Conservation (phyloP, 2,888 invertebrate species). For the Drosophila suboccidentalis region DNA sequence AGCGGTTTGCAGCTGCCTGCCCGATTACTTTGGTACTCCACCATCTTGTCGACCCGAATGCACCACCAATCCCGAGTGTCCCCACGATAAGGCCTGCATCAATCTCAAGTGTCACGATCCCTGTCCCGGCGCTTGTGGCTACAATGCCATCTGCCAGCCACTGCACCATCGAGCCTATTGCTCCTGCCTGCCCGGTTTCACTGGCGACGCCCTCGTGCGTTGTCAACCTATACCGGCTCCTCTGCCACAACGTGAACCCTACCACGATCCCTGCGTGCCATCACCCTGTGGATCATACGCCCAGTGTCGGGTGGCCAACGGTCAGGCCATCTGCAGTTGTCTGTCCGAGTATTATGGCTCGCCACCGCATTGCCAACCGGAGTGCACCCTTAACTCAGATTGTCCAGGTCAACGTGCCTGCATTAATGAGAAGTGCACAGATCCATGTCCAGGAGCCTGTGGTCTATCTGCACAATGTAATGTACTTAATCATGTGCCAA, state of each 20-base stretch:
- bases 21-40: conserved; percentile 88
- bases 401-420: conserved; percentile 90
- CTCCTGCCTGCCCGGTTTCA: conserved; percentile 88
- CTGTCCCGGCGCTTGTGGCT: conserved; percentile 88
- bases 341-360: conserved; percentile 88
- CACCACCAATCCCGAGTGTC: conserved; percentile 88
- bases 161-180: conserved; percentile 88
- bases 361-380: conserved; percentile 90
- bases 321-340: conserved; percentile 89
- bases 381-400: conserved; percentile 90
- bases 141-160: conserved; percentile 87
- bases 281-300: conserved; percentile 90
- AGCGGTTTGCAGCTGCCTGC: conserved; percentile 88
- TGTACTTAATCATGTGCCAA: conserved; percentile 90
- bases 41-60: conserved; percentile 90
- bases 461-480: conserved; percentile 90
- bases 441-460: conserved; percentile 91
- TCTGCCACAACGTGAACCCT: conserved; percentile 57
- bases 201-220: conserved; percentile 90
- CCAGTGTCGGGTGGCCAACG: conserved; percentile 88
- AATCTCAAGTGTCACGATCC: conserved; percentile 88
- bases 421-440: conserved; percentile 89
- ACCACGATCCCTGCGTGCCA: conserved; percentile 88
- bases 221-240: conserved; percentile 86
- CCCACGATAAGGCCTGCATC: conserved; percentile 87